These are phyloP conservation scores for Gortyna flavago DNA, from an alignment of 2,888 invertebrate species.

Conservation along the genomic window DNA sequence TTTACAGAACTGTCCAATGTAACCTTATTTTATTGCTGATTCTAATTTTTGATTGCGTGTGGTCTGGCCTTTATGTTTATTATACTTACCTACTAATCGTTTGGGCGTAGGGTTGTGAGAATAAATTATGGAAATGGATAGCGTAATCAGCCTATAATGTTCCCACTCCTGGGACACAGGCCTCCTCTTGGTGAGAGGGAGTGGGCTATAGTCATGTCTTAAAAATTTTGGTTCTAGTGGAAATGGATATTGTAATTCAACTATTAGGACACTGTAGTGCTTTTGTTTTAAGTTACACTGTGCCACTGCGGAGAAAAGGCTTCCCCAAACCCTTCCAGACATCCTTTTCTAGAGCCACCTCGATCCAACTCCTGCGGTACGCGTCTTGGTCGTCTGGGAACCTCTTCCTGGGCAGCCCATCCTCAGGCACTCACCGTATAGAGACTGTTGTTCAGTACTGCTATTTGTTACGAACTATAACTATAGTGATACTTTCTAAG, in stretches of 20 bases:
- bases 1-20: conserved; percentile 32
- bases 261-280: not conserved
- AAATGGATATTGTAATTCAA: not conserved
- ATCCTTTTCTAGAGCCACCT: too few relatives aligned
- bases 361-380: not conserved
- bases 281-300: too few relatives aligned
- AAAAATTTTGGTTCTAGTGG: too few relatives aligned
- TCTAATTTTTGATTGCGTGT: conserved; percentile 53
- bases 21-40: conserved; percentile 48
- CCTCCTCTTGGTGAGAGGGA: too few relatives aligned
- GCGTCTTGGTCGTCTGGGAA: not conserved
- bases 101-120: not conserved
- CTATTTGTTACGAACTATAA: not conserved
- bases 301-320: too few relatives aligned
- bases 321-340: too few relatives aligned
- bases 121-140: not conserved
- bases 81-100: conserved; percentile 2
- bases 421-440: too few relatives aligned
- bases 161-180: too few relatives aligned
- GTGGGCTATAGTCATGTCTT: too few relatives aligned
- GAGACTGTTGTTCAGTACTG: not conserved
- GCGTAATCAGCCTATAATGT: too few relatives aligned
- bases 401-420: not conserved
- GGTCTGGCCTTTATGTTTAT: conserved; percentile 2
- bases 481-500: too few relatives aligned